Base-by-base conservation (phyloP, 1,140 invertebrate species). In the Mycetomoellerius zeteki region DNA sequence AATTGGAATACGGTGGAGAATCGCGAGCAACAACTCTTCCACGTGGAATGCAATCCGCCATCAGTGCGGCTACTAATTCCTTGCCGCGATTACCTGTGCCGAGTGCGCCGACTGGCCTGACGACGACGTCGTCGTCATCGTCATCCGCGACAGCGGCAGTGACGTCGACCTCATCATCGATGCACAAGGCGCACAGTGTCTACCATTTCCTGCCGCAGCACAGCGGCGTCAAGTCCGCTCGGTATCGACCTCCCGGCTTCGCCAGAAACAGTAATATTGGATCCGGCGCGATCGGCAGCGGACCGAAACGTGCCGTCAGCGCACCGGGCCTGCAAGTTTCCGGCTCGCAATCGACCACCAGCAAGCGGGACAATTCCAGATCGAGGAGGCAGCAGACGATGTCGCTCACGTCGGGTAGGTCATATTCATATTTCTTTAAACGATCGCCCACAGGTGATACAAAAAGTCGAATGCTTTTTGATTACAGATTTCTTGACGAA, bases 231-330 rank as follows among this genome's bases (percentile, higher is more conserved):
- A 98, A 98, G 92, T 98, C 98, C 43, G 98, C 98, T 5, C 95
- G 98, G 3, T 98, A 99, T 92, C 95, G 98, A 2, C 98, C 98
- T 0, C 98, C 98, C 0, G 98, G 98, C 0, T 97, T 98, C 94
- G 94, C 94, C 0, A 89, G 94, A 7, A 95, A 95, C 88, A 95
- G 93, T 78, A 89, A 92, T 37, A 85, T 91, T 24, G 96, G 96
- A 65, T 92, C 93, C 91, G 87, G 90, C 7, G 78, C 91, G 6
- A 94, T 94, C 47, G 91, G 94, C 12, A 37, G 43, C 16, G 96
- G 96, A 1, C 96, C 96, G 19, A 97, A 97, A 85, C 95, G 97
- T 24, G 97, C 97, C 7, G 96, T 97, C 24, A 97, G 97, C 5
- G 97, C 97, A 0, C 97, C 97, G 0, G 97, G 97, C 0, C 95